phyloP scores from a whole-genome alignment of 2,888 invertebrate genomes.

The Neoitamus cyanurus region DNA sequence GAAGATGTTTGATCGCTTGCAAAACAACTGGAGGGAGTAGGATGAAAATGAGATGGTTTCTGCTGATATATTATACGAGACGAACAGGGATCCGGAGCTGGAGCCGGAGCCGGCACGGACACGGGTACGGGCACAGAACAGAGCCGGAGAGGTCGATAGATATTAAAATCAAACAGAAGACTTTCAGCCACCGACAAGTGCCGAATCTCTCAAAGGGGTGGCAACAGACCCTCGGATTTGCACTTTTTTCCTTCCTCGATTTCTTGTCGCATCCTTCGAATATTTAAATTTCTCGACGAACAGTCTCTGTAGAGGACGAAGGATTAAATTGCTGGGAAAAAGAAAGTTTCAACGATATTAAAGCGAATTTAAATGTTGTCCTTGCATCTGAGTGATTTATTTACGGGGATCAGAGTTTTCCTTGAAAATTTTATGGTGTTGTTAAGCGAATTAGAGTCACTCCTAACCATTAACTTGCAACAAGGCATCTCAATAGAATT shows the following conservation, averaged over 20 bases:
- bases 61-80: background rate
- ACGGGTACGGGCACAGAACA: background rate
- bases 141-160: constrained; percentile 27
- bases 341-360: background rate
- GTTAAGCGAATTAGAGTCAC: background rate
- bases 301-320: background rate
- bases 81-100: background rate
- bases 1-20: constrained; percentile 2
- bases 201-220: background rate
- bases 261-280: constrained; percentile 8
- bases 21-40: constrained; percentile 28
- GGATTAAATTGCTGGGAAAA: background rate
- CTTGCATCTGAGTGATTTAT: background rate
- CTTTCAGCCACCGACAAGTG: background rate
- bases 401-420: background rate
- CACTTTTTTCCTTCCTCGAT: background rate
- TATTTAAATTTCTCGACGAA: constrained; percentile 2
- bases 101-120: background rate
- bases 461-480: background rate
- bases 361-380: constrained; percentile 5
- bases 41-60: constrained; percentile 24
- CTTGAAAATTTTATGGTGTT: background rate
- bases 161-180: constrained; percentile 36
- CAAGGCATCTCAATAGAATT: too few relatives aligned
- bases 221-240: background rate